Base-by-base conservation (phyloP, 2,113 vertebrate genomes). In the Tor tambroides region DNA sequence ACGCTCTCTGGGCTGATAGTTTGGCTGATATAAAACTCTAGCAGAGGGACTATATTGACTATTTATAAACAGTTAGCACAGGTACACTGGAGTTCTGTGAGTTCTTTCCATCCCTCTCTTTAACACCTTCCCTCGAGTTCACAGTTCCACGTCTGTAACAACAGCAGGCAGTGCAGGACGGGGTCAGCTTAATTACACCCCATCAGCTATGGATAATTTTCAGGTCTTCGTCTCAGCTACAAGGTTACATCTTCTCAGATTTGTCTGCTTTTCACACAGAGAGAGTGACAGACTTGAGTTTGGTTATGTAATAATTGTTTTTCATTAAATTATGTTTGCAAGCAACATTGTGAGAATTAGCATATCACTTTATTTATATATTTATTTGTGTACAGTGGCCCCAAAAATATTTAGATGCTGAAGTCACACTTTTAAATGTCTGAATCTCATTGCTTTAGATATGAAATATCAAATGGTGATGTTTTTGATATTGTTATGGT, bases 51-150 rank as follows among this genome's bases (percentile, higher is more conserved):
- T 32, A 3, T 74, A 56, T 86, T 51, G 78, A 61, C 17, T 49
- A 69, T 49, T 83, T 83, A 65, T 83, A 23, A 83, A 83, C 41
- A 32, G 63, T 67, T 69, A 81, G 59, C 4, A 9, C 23, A 81
- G 38, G 35, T 67, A 49, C 63, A 49, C 80, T 49, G 41, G 10
- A n/a, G 63, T 28, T 82, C 38, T 32, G 35, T 21, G 61, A 83
- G 61, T 43, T 82, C 76, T 17, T 56, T 79, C 78, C 41, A 30
- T 80, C 10, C n/a, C 14, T 54, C 14, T 51, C 6, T 82, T 26
- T 67, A 46, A 67, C 80, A 67, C 41, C 56, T 43, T 63, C 32
- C 78, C 79, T 65, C 12, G 28, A 43, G 79, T 41, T 41, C 56
- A 61, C 32, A 38, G 54, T 26, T 38, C 21, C 6, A 17, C 78